Conservation (phyloP, 2,113 vertebrate species). For the Dasypus novemcinctus region DNA sequence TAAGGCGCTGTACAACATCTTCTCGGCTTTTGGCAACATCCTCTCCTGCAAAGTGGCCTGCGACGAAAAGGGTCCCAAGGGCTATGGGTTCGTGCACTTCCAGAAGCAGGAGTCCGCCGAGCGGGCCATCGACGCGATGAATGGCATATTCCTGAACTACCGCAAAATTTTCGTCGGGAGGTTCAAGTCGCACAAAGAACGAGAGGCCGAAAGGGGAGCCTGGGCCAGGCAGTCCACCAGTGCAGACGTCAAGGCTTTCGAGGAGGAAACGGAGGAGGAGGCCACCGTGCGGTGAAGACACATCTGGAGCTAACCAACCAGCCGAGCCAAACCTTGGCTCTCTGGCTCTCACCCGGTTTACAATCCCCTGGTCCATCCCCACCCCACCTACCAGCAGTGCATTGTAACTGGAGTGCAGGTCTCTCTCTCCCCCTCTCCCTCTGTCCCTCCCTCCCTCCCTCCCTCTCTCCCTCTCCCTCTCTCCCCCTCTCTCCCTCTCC, state of each 20-base stretch:
- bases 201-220: conserved; percentile 73
- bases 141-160: conserved; percentile 79
- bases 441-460: fast-evolving
- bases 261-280: conserved; percentile 71
- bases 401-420: conserved; percentile 69
- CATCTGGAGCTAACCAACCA: conserved; percentile 47
- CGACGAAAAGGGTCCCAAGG: conserved; percentile 77
- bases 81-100: conserved; percentile 78
- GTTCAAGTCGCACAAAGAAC: conserved; percentile 76
- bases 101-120: conserved; percentile 75
- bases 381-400: conserved; percentile 71
- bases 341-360: conserved; percentile 69
- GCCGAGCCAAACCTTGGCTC: conserved; percentile 45
- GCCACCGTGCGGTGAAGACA: conserved; percentile 71
- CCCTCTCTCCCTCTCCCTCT: too few relatives aligned
- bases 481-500: too few relatives aligned
- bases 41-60: conserved; percentile 78
- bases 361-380: background rate
- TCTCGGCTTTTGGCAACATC: conserved; percentile 76
- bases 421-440: background rate
- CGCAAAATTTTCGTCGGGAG: conserved; percentile 77
- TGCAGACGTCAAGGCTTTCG: conserved; percentile 67
- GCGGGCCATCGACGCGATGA: conserved; percentile 74
- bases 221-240: conserved; percentile 74
- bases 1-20: conserved; percentile 78